Base-by-base conservation (phyloP, 2,113 vertebrate species). In the Poicephalus gulielmi region DNA sequence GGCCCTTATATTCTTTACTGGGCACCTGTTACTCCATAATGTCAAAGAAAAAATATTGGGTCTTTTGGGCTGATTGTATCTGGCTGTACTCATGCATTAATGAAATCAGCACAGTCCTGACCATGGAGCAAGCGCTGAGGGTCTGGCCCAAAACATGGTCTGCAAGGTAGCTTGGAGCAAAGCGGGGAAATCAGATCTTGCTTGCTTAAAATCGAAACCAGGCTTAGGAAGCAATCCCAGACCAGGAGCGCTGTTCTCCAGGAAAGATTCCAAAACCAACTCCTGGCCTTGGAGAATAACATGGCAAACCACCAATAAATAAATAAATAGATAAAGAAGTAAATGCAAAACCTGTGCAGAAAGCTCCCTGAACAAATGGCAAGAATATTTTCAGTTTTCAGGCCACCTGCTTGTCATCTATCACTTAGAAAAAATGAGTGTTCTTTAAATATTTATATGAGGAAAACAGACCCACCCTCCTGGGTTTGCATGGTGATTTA, bases 351-450 rank as follows among this genome's bases (percentile, higher is more conserved):
- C 86, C 94, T 96, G 74, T 76, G 81, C 88, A 92, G 94, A 96
- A 94, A 94, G 83, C 52, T 94, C 80, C 83, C 90, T 73, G 92
- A 95, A 95, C 80, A 93, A 96, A 96, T 83, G 94, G 86, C 69
- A 89, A 71, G 84, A 89, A 69, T 96, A 84, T 79, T 96, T 93
- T 77, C 81, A 93, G 66, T 92, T 96, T 94, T 94, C 63, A 92
- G 88, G 88, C 96, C 96, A 96, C 92, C 96, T 97, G 96, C 88
- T 95, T 96, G 83, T 94, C 95, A 96, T 97, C 92, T 96, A 96
- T 96, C 96, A 97, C 88, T 92, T 88, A 83, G 53, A 74, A 91
- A 94, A 96, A 94, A 87, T 69, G 43, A 95, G 49, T 78, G 74
- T 92, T 93, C 69, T 94, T 96, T 91, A 88, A 95, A 94, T 95